Evolutionary conservation across 2,888 invertebrate genomes (phyloP), one percentile per base, ranked within the genome.

Genomic region (Andrena praecox): DNA sequence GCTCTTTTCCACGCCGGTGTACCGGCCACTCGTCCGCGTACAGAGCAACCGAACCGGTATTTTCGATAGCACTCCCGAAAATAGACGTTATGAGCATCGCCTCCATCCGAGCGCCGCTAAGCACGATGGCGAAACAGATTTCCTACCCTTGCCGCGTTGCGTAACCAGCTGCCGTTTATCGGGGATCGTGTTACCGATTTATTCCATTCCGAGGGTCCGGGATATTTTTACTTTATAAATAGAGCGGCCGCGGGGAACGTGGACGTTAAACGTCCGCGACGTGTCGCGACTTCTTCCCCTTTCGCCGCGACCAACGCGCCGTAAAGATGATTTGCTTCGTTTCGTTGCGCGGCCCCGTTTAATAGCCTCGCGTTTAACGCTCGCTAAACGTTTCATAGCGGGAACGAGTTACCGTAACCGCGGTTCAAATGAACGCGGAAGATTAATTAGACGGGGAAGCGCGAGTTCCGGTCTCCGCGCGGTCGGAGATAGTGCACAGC

Each of bases 31-130:
- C 74, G 74, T 72, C 42, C 35, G 48, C 64, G 74, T 66, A 69
- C 73, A 50, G 69, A 73, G 20, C 75, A 73, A 84, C 80, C 76
- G 81, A 87, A 87, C 87, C 85, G 85, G 85, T 91, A 90, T 90
- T 92, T 92, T 91, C 80, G 87, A 89, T 87, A 86, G 85, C 85
- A 86, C 72, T 79, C 78, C 87, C 90, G 82, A 87, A 92, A 92
- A 92, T 92, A 92, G 81, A 79, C 64, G 77, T 76, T 79, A 70
- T 60, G 78, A 77, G 74, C 42, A 70, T 56, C 80, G 70, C 70
- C 56, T 48, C 59, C 60, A 68, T 72, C 77, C 29, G 76, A 72
- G 75, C 16, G 48, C 29, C 2, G 66, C 60, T 20, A n/a, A 77
- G 48, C 68, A 5, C 54, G 62, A 27, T 27, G 7, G 54, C 35